Evolutionary conservation across 1,140 invertebrate species (phyloP), one percentile per base, ranked within the genome.

Genomic region (Lithobius niger): DNA sequence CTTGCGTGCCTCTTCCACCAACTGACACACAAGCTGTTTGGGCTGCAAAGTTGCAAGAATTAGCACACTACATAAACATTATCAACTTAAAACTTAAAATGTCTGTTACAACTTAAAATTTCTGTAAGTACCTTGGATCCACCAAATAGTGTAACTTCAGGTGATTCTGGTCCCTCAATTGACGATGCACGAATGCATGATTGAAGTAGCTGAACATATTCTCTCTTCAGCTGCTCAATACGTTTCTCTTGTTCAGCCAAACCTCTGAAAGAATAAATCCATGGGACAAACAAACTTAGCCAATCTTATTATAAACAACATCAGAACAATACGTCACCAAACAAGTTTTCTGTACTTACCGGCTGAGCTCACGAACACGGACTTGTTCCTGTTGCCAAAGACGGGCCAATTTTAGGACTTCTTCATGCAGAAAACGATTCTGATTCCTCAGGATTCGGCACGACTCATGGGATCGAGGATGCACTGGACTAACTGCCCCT

Each of bases 171-270:
- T 66, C 69, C 56, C 67, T 77, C 74, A n/a, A 67, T 65, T 13
- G 67, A 63, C 16, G 73, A 71, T 43, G 74, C 70, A 16, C 69
- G 59, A 15, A 77, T 72, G 57, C 70, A 71, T 22, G 74, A 76
- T 60, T 77, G 74, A 18, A 77, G 66, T 18, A 77, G 60, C 15
- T 66, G 73, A 0, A 77, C 69, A 55, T 78, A 77, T 55, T 77
- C 73, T 54, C 69, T 58, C 58, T 74, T 76, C 64, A 75, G 71
- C 54, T 69, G 64, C 49, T 77, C 73, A 45, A 76, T 69, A 52
- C 73, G 68, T 3, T 62, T 63, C 55, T 72, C 68, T 25, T 73
- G 45, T 3, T 61, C 52, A 31, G 58, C 59, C 13, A 69, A 57
- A 43, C 64, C 60, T 22, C 73, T 73, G 54, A 16, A 64, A 65